phyloP scores from a whole-genome alignment of 2,888 invertebrate genomes.

The Parnassius smintheus region DNA sequence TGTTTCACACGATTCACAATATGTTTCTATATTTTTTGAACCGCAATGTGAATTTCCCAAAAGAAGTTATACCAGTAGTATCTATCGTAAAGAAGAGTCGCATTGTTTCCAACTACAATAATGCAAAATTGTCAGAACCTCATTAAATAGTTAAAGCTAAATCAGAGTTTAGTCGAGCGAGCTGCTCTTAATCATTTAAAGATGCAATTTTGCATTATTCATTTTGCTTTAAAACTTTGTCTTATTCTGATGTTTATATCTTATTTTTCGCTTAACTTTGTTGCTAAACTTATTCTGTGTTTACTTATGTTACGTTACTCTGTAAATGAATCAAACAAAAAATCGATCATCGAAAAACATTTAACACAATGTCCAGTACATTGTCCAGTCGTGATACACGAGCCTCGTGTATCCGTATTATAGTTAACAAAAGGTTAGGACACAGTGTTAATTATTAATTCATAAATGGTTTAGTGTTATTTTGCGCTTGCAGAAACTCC shows the following conservation, averaged over 20 bases:
- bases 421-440: too few species aligned
- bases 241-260: not conserved
- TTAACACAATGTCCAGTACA: too few species aligned
- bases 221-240: constrained; percentile 6
- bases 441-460: constrained; percentile 5
- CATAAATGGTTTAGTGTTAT: constrained; percentile 3
- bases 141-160: constrained; percentile 6
- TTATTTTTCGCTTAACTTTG: too few species aligned
- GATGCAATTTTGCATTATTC: constrained; percentile 10
- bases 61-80: not conserved
- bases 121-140: constrained; percentile 7
- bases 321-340: too few species aligned
- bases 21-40: not conserved
- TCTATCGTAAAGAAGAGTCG: not conserved
- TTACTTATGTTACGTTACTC: too few species aligned
- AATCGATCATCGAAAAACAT: too few species aligned
- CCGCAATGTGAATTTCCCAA: not conserved
- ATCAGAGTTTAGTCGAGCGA: constrained; percentile 11
- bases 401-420: too few species aligned
- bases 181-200: constrained; percentile 4
- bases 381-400: too few species aligned
- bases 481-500: constrained; percentile 7
- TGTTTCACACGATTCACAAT: not conserved
- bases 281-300: too few species aligned
- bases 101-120: constrained; percentile 4